Evolutionary conservation across 2,797 vertebrate species (phyloP), one percentile per base, ranked within the genome.

Genomic region (Vireo griseus): DNA sequence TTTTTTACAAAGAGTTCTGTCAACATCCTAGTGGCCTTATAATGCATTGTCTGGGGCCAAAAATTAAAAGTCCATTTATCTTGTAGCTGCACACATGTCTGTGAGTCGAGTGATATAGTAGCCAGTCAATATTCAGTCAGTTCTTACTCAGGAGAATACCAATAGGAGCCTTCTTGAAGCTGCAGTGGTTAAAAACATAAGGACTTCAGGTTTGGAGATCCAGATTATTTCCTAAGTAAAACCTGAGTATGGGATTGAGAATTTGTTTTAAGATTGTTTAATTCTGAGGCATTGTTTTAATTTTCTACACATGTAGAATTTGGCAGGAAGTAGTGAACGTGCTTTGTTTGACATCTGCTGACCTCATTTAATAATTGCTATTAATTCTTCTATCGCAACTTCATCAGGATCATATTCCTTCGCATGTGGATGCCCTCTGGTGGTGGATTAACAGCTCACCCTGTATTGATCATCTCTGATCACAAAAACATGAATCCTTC

Each of bases 341-440:
- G 92, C 93, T 94, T 96, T 91, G 58, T 91, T 96, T 97, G 93
- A 97, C 93, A 96, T 96, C 91, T 97, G 95, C 83, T 96, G 96
- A 93, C 92, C 94, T 97, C 77, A 95, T 97, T 96, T 95, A 96
- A 96, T 97, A 95, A 96, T 94, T 95, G 80, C 90, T 95, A 94
- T 96, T 96, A 95, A 96, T 97, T 97, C 78, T 92, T 92, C 78
- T 88, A 52, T 95, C 52, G 21, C 71, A 94, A 62, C 79, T 93
- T 96, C 79, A 55, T 96, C 79, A 92, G 76, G 85, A 58, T 85
- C 45, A 3, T 18, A 15, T 69, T 78, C 52, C 63, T 79, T 63
- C 74, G 78, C 55, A 37, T 58, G 21, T 55, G 76, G 51, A 62
- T 94, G 96, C 95, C 95, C 97, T 94, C 96, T 97, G 79, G 91